Percentiles rank a stretch among this genome's conserved stretches.
These are phyloP conservation scores for Antrozous pallidus DNA, from an alignment of 2,797 vertebrate species.

Conservation along the genomic window DNA sequence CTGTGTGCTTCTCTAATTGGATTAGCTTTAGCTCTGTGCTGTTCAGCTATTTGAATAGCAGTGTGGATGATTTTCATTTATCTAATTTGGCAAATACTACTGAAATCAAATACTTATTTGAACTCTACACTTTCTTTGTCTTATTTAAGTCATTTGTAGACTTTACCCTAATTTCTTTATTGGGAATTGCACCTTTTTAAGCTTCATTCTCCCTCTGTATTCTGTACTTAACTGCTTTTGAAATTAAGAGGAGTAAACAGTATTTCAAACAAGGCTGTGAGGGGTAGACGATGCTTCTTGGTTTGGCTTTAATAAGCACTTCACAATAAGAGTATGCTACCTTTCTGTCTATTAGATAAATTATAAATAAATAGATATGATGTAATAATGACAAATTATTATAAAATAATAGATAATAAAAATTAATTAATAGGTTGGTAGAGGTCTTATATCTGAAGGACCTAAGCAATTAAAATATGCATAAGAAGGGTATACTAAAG, in stretches of 20 bases:
- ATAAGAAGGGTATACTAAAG: background rate
- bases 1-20: slow-evolving; percentile 59
- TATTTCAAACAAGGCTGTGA: background rate
- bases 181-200: background rate
- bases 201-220: background rate
- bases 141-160: background rate
- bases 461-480: background rate
- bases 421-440: background rate
- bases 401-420: background rate
- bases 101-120: slow-evolving; percentile 14
- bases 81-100: slow-evolving; percentile 61
- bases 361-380: background rate
- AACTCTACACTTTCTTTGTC: background rate
- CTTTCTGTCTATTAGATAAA: background rate
- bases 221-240: background rate
- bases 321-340: background rate
- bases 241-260: background rate
- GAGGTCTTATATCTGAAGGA: background rate
- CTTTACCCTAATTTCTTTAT: background rate
- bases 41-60: slow-evolving; percentile 52
- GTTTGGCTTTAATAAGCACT: background rate
- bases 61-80: slow-evolving; percentile 54
- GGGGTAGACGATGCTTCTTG: background rate
- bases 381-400: background rate
- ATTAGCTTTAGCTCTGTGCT: slow-evolving; percentile 55